phyloP scores from a whole-genome alignment of 1,140 invertebrate genomes.

The Apis mellifera region Amel_HAv3.1 CM009943.2:3305501-3306000 shows the following conservation, averaged over 20 bases:
- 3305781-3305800: conserved; percentile 18
- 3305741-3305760: neutral
- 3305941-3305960: conserved; percentile 46
- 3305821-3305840: conserved; percentile 32
- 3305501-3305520: conserved; percentile 58
- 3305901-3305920: conserved; percentile 1
- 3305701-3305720: neutral
- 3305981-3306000: neutral
- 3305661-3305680: neutral
- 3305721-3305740: neutral
- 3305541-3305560: conserved; percentile 36
- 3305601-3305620: neutral
- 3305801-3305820: neutral
- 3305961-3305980: conserved; percentile 43
- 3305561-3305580: conserved; percentile 34
- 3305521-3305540: conserved; percentile 49
- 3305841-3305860: conserved; percentile 38
- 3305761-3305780: conserved; percentile 37
- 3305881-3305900: no score
- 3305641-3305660: neutral
- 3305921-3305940: conserved; percentile 37
- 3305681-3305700: neutral
- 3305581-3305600: neutral
- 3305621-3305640: neutral
- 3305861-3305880: conserved; percentile 20